Conservation (phyloP, 2,113 vertebrate genomes). For the Dascyllus trimaculatus region DNA sequence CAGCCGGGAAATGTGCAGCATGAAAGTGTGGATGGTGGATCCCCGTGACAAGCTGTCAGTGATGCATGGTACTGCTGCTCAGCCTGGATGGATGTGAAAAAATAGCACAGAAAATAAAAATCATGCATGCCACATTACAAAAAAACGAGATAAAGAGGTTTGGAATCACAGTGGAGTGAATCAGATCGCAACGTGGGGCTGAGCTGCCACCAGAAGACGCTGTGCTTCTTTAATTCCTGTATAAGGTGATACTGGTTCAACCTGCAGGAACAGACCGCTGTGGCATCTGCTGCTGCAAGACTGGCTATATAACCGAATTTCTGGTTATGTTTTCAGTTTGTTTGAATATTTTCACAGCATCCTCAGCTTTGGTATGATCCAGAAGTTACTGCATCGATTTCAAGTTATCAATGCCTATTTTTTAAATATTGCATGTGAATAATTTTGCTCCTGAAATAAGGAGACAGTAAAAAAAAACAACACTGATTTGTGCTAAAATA, state of each 20-base stretch:
- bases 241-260: conserved; percentile 7
- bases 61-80: conserved; percentile 26
- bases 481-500: no score
- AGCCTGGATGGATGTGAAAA: background rate
- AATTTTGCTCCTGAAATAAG: no score
- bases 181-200: background rate
- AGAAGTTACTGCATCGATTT: conserved; percentile 21
- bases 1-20: conserved; percentile 32
- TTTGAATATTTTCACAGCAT: background rate
- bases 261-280: conserved; percentile 35
- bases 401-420: background rate
- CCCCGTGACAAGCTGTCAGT: conserved; percentile 19
- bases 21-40: conserved; percentile 18
- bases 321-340: no score
- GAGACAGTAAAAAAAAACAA: no score
- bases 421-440: background rate
- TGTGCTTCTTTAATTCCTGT: conserved; percentile 67
- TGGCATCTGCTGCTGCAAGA: conserved; percentile 17
- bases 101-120: background rate
- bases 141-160: background rate
- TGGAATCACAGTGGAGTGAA: background rate
- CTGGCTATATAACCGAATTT: no score
- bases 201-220: conserved; percentile 81
- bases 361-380: conserved; percentile 18
- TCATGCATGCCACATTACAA: background rate